A percentile compares a stretch with the other conserved stretches of the same genome.
Evolutionary conservation across 2,888 invertebrate genomes (phyloP).

Genomic region (Helleia helle): DNA sequence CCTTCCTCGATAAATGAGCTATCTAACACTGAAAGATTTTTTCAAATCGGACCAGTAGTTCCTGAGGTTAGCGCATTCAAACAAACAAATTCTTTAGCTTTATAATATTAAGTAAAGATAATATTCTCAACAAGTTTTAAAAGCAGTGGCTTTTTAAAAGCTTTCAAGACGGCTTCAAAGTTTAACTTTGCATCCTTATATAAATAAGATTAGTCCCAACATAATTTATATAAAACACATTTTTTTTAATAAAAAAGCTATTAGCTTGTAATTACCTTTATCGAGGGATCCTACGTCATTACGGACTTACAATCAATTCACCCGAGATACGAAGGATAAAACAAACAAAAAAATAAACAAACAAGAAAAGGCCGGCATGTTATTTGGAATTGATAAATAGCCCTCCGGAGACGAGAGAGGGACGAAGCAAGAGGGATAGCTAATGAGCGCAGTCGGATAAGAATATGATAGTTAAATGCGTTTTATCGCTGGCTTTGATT

Average conservation of each 20-base stretch:
- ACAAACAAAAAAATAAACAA: conserved; percentile 69
- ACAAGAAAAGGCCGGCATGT: conserved; percentile 67
- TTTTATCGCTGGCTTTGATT: conserved; percentile 42
- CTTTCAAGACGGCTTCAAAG: too few species aligned
- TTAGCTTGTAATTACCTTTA: conserved; percentile 55
- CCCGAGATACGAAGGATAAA: conserved; percentile 59
- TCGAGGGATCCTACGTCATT: conserved; percentile 63
- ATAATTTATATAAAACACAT: neutral
- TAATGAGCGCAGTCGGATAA: conserved; percentile 60
- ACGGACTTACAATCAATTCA: conserved; percentile 70
- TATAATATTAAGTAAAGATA: too few species aligned
- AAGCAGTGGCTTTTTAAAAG: too few species aligned
- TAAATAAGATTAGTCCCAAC: too few species aligned
- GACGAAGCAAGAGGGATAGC: conserved; percentile 44
- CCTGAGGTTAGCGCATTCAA: too few species aligned
- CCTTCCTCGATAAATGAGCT: too few species aligned
- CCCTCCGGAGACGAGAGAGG: conserved; percentile 58
- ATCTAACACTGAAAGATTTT: too few species aligned
- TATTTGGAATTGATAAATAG: conserved; percentile 74
- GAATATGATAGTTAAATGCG: conserved; percentile 61
- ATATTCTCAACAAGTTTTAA: too few species aligned
- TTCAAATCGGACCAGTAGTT: too few species aligned
- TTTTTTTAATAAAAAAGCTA: conserved; percentile 27
- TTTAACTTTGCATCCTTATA: too few species aligned
- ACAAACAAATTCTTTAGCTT: too few species aligned